These are phyloP conservation scores for Aphidoletes aphidimyza DNA, from an alignment of 2,888 invertebrate species.

Conservation along the genomic window DNA sequence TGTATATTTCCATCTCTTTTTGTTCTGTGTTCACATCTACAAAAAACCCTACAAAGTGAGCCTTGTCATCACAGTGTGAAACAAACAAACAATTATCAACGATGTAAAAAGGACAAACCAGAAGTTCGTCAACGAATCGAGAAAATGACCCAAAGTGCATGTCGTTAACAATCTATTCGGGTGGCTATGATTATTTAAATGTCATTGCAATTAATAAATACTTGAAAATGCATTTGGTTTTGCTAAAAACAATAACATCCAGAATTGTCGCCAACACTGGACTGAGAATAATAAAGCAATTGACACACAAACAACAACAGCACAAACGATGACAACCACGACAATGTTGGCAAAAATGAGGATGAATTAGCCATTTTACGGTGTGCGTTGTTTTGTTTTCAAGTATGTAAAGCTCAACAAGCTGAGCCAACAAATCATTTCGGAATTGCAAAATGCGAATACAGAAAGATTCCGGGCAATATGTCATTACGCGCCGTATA, in stretches of 20 bases:
- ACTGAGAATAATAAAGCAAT: constrained; percentile 49
- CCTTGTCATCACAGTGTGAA: too few species aligned
- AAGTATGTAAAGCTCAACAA: neutral
- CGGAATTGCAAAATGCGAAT: too few species aligned
- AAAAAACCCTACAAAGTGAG: too few species aligned
- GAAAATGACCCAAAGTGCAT: too few species aligned
- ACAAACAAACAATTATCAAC: too few species aligned
- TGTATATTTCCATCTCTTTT: too few species aligned
- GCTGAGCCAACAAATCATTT: neutral
- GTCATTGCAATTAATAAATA: constrained; percentile 49
- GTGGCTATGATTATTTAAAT: neutral
- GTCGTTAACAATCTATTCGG: neutral
- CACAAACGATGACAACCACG: neutral
- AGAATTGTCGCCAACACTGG: neutral
- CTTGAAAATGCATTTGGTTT: neutral
- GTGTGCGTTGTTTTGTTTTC: neutral
- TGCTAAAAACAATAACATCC: neutral
- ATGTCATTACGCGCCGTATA: neutral
- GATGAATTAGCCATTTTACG: constrained; percentile 46
- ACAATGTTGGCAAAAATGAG: constrained; percentile 7
- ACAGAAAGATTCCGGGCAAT: neutral
- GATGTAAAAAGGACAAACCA: constrained; percentile 1
- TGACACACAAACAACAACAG: neutral
- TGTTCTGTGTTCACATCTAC: too few species aligned
- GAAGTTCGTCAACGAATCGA: too few species aligned